Conservation (phyloP, 1,140 invertebrate genomes). For the Heliconius congener region DNA sequence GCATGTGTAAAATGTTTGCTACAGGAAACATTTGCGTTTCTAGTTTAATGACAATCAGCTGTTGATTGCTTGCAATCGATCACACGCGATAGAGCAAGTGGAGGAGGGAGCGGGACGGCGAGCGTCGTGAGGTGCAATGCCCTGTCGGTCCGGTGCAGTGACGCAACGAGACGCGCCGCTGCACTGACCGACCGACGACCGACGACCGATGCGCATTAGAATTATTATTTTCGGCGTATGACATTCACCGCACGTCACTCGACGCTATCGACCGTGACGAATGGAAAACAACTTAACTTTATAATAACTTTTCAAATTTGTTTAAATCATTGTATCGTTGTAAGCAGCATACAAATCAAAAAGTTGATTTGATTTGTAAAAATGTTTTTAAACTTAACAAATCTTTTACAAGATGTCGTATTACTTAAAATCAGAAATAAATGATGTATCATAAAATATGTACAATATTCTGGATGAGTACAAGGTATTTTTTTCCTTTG, state of each 20-base stretch:
- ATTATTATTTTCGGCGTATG: slow-evolving; percentile 72
- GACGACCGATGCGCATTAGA: slow-evolving; percentile 50
- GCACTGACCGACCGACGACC: slow-evolving; percentile 71
- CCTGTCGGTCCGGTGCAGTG: slow-evolving; percentile 69
- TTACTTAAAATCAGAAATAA: neutral
- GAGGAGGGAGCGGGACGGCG: slow-evolving; percentile 50
- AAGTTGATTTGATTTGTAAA: no score
- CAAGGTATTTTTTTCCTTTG: slow-evolving; percentile 22
- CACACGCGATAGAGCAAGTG: slow-evolving; percentile 49
- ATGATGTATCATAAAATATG: neutral
- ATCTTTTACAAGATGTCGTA: neutral
- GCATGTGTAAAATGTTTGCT: neutral
- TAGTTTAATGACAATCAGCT: slow-evolving; percentile 69
- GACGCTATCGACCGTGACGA: slow-evolving; percentile 53
- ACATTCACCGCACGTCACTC: slow-evolving; percentile 69
- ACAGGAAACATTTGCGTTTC: slow-evolving; percentile 28
- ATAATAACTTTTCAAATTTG: slow-evolving; percentile 20
- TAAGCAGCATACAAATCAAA: neutral
- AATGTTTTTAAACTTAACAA: neutral
- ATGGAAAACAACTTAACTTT: slow-evolving; percentile 52
- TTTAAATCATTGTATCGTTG: slow-evolving; percentile 13
- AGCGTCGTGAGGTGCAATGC: slow-evolving; percentile 70
- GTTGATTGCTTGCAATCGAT: slow-evolving; percentile 71
- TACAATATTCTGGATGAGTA: neutral
- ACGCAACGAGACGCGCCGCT: slow-evolving; percentile 71